Base-by-base conservation (phyloP, 1,140 invertebrate genomes). In the Heterodera schachtii region DNA sequence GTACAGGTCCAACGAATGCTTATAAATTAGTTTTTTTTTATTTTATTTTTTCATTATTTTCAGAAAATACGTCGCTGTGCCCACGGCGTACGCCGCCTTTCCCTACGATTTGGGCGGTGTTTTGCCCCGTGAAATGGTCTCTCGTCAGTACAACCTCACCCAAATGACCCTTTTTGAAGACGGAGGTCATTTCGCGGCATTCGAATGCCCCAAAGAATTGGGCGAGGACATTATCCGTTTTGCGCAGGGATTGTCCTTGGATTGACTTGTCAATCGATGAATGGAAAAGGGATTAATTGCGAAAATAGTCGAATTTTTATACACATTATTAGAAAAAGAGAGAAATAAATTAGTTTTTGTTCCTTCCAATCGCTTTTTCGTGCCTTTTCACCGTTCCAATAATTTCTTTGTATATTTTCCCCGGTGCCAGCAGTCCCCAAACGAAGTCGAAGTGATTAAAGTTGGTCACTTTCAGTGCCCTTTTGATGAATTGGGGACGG, bases 381-480 rank as follows among this genome's bases (percentile, higher is more conserved):
- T 81, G 43, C 21, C 31, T 57, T 67, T 16, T 66, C 43, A 21
- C 46, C 41, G 57, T 78, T 71, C 21, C 78, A 69, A 88, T 85
- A 31, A 87, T 87, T 52, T 87, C 86, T 19, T 76, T 60, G 75
- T 88, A 88, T 49, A 88, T 84, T 52, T 81, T 73, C 44, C 85
- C 75, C 2, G 71, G 75, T 6, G 87, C 87, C 19, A 79, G 73
- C 31, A 88, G 71, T 16, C 87, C 87, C 77, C 81, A 87, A 31
- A 87, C 79, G 78, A 87, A 88, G 77, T 88, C 87, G 13, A 85
- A 80, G 79, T 88, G 87, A 80, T 88, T 88, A 75, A 87, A 88
- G 46, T 88, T 76, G 4, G 76, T 44, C 64, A 87, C 43, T 64
- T 83, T 73, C 21, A 76, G 79, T 7, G 44, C 21, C 11, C 41